phyloP scores from a whole-genome alignment of 2,113 vertebrate species.

The Ceuthmochares aereus region DNA sequence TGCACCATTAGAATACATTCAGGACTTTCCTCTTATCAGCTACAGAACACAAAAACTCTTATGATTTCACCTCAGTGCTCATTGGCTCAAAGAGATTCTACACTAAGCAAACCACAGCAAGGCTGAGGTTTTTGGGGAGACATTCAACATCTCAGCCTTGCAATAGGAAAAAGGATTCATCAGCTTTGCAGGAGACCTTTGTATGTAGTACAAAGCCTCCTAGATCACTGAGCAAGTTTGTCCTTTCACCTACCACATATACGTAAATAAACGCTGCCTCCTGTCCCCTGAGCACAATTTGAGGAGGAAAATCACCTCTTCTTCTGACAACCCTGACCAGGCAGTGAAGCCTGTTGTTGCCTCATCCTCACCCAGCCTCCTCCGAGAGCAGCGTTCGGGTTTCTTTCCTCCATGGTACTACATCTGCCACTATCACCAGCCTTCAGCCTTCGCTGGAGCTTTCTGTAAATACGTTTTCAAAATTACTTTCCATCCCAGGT shows the following conservation, averaged over 20 bases:
- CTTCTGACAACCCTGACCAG: not conserved
- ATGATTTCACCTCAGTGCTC: not conserved
- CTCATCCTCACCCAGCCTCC: not conserved
- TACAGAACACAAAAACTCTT: not conserved
- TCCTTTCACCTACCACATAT: not conserved
- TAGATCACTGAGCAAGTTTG: not conserved
- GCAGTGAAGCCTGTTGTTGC: slow-evolving; percentile 21
- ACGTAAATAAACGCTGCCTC: not conserved
- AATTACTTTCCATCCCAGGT: not conserved
- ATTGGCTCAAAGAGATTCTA: not conserved
- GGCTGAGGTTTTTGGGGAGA: not conserved
- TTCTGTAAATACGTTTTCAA: slow-evolving; percentile 17
- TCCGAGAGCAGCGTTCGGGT: not conserved
- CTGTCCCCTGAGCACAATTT: not conserved
- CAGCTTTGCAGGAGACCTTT: not conserved
- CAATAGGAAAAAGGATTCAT: not conserved
- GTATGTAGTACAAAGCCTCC: not conserved
- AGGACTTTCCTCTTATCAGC: not conserved
- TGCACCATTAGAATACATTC: not conserved
- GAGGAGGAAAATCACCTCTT: slow-evolving; percentile 6
- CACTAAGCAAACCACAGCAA: not conserved
- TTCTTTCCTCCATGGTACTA: slow-evolving; percentile 17
- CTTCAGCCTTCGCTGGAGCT: not conserved
- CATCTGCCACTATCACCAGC: slow-evolving; percentile 19
- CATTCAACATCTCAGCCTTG: not conserved